Evolutionary conservation across 1,140 invertebrate genomes (phyloP), one percentile per base, ranked within the genome.

Genomic region (Carposina sasakii): DNA sequence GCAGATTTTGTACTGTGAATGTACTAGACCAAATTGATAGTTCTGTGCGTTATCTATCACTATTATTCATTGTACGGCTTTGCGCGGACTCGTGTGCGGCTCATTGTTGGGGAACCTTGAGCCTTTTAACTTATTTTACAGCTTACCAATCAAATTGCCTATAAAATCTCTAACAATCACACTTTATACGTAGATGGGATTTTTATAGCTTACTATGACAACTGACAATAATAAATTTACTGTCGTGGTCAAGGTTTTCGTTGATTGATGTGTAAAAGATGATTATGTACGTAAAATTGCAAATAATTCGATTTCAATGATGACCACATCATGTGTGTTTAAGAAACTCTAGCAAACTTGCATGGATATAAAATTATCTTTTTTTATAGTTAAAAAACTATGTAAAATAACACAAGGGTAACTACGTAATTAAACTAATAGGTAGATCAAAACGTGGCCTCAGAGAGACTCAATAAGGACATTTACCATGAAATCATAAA

Each of bases 1-100:
- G 68, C 76, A 76, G 73, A 78, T 78, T n/a, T 78, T 76, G 66
- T 71, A 67, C 64, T 74, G 73, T 76, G 76, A 78, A 74, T 75
- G 68, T 71, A 59, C 73, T 78, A 82, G 73, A 74, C 76, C 63
- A 72, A 82, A 78, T 73, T 76, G 71, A 78, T 78, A 77, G 64
- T 47, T 68, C 61, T 67, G 51, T 60, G 59, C 64, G 67, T 68
- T 77, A 73, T 73, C 72, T 77, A 61, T 23, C 16, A 44, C 22
- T 33, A 48, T 28, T 56, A 63, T 53, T 55, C 58, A 60, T 62
- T 71, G 66, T 63, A 48, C 58, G 61, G 56, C 56, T 44, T 60
- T 67, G 57, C 63, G 59, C 59, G 49, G 42, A 40, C 20, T 39
- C 26, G 50, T 68, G 73, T 75, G 69, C 69, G 61, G 36, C 60